Base-by-base conservation (phyloP, 2,888 invertebrate species). In the Drosophila seclusa region DNA sequence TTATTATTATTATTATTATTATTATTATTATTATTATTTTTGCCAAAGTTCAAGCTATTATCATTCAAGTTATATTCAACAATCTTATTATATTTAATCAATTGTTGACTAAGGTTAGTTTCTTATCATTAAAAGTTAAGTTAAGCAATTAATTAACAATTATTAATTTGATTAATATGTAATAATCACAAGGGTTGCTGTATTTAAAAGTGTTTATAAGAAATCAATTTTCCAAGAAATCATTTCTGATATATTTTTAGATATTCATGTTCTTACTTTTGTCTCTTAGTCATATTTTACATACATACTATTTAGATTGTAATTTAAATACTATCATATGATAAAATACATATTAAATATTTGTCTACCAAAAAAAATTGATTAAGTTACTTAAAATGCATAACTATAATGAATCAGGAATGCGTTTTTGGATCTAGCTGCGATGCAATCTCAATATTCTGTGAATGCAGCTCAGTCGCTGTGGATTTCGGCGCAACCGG, bases 331-430 rank as follows among this genome's bases (percentile, higher is more conserved):
- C 34, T 34, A 2, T 21, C 21, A 24, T 8, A 34, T 16, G 2
- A 16, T 32, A 8, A 53, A 53, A 16, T 32, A 55, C 52, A 57
- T 52, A 27, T 49, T 36, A 53, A 38, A 57, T 61, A 27, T 1
- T 38, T n/a, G 4, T n/a, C n/a, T 27, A 36, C 18, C 27, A 2
- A 10, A 48, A 16, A 11, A 24, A 62, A 24, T 31, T 11, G 38
- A 38, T 24, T 32, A 21, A 55, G 24, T 4, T 58, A 27, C 59
- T 45, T 48, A n/a, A 24, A 10, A 59, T 3, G 0, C 45, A 69
- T 11, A 11, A 21, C 8, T 8, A 27, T 3, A 21, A 16, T n/a
- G 4, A 36, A 21, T 4, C 4, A 6, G 11, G 31, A 32, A 45
- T 4, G 0, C 36, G 18, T 31, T 34, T 70, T 70, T 8, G 50